phyloP scores from a whole-genome alignment of 2,113 vertebrate species.

The Sceloporus tristichus region DNA sequence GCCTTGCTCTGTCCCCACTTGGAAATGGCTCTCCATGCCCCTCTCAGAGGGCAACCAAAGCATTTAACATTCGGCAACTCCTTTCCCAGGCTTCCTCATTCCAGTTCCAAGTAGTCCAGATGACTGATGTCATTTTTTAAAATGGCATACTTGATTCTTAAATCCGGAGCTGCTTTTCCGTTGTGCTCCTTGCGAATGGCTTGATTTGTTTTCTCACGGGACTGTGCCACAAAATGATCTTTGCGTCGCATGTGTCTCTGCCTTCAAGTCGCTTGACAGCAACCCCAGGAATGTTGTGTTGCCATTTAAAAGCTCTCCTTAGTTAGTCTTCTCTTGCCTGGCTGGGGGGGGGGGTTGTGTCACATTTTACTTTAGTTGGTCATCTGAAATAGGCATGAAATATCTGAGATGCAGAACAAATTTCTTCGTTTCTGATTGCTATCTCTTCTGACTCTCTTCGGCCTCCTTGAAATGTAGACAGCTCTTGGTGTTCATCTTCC shows the following conservation, averaged over 20 bases:
- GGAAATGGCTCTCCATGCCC: neutral
- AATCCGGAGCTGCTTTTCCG: neutral
- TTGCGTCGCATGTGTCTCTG: neutral
- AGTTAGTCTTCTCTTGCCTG: neutral
- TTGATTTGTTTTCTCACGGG: neutral
- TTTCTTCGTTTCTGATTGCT: conserved; percentile 25
- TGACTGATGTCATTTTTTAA: conserved; percentile 17
- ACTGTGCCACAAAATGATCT: neutral
- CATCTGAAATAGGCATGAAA: neutral
- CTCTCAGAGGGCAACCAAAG: neutral
- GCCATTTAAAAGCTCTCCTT: neutral
- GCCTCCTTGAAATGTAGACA: neutral
- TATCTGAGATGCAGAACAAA: neutral
- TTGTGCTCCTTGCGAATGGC: neutral
- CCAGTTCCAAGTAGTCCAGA: neutral
- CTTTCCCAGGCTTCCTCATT: neutral
- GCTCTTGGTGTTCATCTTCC: conserved; percentile 56
- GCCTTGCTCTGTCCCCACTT: neutral
- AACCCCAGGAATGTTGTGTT: neutral
- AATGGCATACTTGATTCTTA: neutral
- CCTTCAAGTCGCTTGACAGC: no score
- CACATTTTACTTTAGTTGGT: neutral
- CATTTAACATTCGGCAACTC: neutral
- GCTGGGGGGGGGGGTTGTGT: neutral
- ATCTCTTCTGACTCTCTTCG: conserved; percentile 5